A percentile compares a stretch with the other conserved stretches of the same genome.
Evolutionary conservation across 1,140 invertebrate genomes (phyloP).

Genomic region (Mizuhopecten yessoensis): DNA sequence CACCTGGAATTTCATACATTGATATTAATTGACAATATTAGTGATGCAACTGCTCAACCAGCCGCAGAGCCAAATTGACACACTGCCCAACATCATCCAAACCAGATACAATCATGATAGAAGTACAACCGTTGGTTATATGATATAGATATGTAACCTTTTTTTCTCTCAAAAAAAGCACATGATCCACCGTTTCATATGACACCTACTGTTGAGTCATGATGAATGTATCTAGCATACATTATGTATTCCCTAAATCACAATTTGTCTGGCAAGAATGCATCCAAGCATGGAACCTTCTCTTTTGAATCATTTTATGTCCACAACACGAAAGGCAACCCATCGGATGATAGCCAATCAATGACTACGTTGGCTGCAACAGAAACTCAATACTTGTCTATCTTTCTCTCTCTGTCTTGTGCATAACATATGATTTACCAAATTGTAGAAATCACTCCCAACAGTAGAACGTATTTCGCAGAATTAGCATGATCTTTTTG

Average conservation of each 20-base stretch:
- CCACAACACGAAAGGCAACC: background rate
- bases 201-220: background rate
- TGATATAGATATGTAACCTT: background rate
- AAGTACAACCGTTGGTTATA: background rate
- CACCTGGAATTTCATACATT: slow-evolving; percentile 22
- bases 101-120: background rate
- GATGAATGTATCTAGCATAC: background rate
- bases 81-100: background rate
- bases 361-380: background rate
- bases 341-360: background rate
- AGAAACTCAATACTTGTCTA: background rate
- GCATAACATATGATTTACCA: no score
- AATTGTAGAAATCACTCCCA: no score
- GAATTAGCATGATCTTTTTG: no score
- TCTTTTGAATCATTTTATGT: background rate
- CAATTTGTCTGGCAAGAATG: slow-evolving; percentile 32
- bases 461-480: no score
- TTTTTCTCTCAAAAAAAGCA: background rate
- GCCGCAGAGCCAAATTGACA: background rate
- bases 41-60: background rate
- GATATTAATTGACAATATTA: background rate
- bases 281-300: background rate
- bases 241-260: slow-evolving; percentile 24
- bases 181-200: background rate
- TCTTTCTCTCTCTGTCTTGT: no score